Evolutionary conservation across 2,113 vertebrate species (phyloP).

Genomic region (Suricata suricatta): DNA sequence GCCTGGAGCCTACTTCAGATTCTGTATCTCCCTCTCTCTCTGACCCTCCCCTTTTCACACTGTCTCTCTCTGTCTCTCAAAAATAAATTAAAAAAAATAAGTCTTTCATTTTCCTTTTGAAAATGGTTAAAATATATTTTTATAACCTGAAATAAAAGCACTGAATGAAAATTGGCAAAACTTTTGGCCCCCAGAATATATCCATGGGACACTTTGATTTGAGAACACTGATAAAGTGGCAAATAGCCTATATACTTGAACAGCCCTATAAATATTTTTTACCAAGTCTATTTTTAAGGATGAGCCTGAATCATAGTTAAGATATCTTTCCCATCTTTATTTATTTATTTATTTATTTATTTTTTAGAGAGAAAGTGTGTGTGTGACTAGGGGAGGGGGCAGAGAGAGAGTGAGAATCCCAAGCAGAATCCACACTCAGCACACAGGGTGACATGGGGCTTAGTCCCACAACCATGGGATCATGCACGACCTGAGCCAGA

Average conservation of each 20-base stretch:
- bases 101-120: background rate
- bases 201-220: background rate
- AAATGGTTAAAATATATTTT: constrained; percentile 36
- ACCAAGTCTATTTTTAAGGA: background rate
- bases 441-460: too few relatives aligned
- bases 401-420: too few relatives aligned
- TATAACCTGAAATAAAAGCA: constrained; percentile 13
- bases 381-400: too few relatives aligned
- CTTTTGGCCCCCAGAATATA: background rate
- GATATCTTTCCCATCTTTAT: background rate
- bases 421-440: too few relatives aligned
- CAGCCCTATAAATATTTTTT: background rate
- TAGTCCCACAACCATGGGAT: too few relatives aligned
- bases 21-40: too few relatives aligned
- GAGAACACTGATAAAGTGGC: background rate
- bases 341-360: too few relatives aligned
- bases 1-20: too few relatives aligned
- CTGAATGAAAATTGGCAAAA: constrained; percentile 14
- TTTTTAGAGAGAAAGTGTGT: too few relatives aligned
- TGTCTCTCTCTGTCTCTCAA: too few relatives aligned
- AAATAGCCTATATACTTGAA: background rate
- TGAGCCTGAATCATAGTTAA: background rate
- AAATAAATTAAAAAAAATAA: background rate
- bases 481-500: too few relatives aligned
- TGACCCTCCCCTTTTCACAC: too few relatives aligned